Base-by-base conservation (phyloP, 2,113 vertebrate genomes). In the Ciconia stormi region DNA sequence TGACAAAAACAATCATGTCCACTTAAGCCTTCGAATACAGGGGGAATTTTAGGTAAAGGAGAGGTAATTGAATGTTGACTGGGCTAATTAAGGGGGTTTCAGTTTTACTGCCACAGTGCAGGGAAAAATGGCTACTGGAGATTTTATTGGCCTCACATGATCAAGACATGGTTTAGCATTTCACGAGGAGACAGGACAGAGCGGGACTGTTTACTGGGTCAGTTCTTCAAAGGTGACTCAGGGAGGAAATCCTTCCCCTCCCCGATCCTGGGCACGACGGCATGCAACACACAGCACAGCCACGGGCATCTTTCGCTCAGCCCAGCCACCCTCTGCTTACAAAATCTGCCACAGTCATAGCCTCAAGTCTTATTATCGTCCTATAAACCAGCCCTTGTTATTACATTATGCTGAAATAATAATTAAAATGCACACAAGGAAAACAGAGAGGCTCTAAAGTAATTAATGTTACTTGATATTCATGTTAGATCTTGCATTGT, bases 391-490 rank as follows among this genome's bases (percentile, higher is more conserved):
- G 53, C 53, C 63, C 88, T 83, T 47, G 82, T 81, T 95, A 95
- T 90, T 94, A 62, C 74, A 90, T 77, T 82, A 91, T 44, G 66
- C 84, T 72, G 70, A 95, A 97, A 93, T 93, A 96, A 94, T 94
- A 97, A 97, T 95, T 97, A 93, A 90, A 96, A 96, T 29, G 78
- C 87, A 88, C 83, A 91, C 84, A 79, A 84, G 90, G 95, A 95
- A 95, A 95, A 91, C 87, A 77, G 87, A 29, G 62, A 96, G 70
- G 59, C 47, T 94, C 87, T 87, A 77, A 82, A 93, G 78, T 90
- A 96, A 97, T 95, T 95, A 93, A 95, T 69, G 82, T 47, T 88
- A 55, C 71, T 86, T 90, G 94, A 95, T 94, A 95, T 87, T 97
- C 96, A 13, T 88, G 95, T 96, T 90, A 77, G 81, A 94, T 96